A percentile compares a stretch with the other conserved stretches of the same genome.
Conservation (phyloP, 2,888 invertebrate species). For the Parnassius apollo region DNA sequence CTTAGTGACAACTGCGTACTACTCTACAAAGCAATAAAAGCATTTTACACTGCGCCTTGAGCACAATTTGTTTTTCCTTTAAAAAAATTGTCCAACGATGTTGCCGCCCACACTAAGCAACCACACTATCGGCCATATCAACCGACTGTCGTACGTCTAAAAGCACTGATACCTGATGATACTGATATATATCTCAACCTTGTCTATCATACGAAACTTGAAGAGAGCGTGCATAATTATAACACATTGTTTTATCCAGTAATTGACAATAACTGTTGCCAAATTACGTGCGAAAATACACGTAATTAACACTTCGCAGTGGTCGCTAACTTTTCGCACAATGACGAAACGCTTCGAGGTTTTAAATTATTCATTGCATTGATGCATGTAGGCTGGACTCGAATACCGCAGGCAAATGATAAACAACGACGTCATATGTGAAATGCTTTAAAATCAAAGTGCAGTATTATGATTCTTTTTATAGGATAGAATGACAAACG, state of each 20-base stretch:
- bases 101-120: too few relatives aligned
- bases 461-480: too few relatives aligned
- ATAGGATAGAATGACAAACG: too few relatives aligned
- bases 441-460: constrained; percentile 14
- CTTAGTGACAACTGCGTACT: too few relatives aligned
- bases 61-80: too few relatives aligned
- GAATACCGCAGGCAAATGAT: constrained; percentile 20
- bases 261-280: constrained; percentile 25
- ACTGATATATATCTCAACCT: constrained; percentile 10
- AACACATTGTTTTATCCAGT: constrained; percentile 20
- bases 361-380: constrained; percentile 24
- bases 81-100: too few relatives aligned
- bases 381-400: constrained; percentile 9
- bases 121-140: not conserved
- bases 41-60: too few relatives aligned
- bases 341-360: constrained; percentile 13
- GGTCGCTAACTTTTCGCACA: constrained; percentile 12
- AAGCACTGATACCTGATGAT: not conserved
- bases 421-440: constrained; percentile 14
- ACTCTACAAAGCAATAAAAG: too few relatives aligned
- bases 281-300: constrained; percentile 26
- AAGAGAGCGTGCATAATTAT: constrained; percentile 10
- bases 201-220: constrained; percentile 6
- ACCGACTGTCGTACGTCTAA: not conserved
- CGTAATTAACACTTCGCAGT: constrained; percentile 16